Conservation (phyloP, 2,113 vertebrate species). For the Chlamydotis undulata region DNA sequence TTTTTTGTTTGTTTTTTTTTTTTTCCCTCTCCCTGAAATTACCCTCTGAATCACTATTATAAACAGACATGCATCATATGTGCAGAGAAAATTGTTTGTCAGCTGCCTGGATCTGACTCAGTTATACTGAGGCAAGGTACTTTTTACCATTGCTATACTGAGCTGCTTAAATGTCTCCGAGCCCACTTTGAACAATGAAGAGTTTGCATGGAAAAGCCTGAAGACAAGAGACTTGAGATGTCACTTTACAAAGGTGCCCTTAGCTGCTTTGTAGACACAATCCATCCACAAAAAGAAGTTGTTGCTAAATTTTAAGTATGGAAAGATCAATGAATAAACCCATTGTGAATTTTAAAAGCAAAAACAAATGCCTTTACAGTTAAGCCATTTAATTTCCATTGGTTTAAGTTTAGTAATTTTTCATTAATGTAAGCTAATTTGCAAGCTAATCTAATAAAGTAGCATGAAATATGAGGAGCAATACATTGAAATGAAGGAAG, state of each 20-base stretch:
- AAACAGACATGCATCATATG: neutral
- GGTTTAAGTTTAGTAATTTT: conserved; percentile 63
- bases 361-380: conserved; percentile 48
- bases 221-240: neutral
- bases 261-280: neutral
- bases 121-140: too few species aligned
- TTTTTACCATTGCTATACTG: neutral
- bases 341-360: conserved; percentile 61
- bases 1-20: neutral
- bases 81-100: neutral
- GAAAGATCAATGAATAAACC: conserved; percentile 46
- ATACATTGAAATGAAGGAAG: conserved; percentile 45
- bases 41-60: neutral
- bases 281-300: neutral
- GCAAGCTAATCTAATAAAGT: conserved; percentile 68
- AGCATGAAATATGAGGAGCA: conserved; percentile 57
- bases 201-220: neutral
- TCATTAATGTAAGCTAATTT: conserved; percentile 67
- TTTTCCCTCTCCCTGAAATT: neutral
- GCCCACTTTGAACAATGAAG: neutral
- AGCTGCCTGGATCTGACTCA: neutral
- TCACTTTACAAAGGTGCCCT: neutral
- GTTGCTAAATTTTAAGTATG: conserved; percentile 20
- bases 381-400: conserved; percentile 61
- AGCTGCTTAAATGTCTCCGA: neutral